Evolutionary conservation across 2,797 vertebrate species (phyloP).

Genomic region (Trematomus bernacchii): DNA sequence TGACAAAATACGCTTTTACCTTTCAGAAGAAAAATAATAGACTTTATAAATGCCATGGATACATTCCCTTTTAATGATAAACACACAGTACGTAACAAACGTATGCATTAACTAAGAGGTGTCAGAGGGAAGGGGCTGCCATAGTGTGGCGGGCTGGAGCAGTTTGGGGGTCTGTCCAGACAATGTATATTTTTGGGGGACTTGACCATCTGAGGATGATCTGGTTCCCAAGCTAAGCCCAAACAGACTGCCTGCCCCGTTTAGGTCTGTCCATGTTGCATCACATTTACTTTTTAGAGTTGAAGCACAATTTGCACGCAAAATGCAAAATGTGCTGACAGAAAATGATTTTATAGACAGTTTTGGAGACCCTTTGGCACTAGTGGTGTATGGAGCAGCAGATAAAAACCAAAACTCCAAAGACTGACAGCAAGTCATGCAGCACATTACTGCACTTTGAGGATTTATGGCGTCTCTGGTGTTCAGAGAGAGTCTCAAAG

Average conservation of each 20-base stretch:
- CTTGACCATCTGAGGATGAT: no score
- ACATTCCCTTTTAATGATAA: no score
- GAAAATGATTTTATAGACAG: background rate
- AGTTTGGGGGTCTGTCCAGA: no score
- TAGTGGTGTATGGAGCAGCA: background rate
- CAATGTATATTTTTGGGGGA: no score
- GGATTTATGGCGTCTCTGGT: background rate
- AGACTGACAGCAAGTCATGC: conserved; percentile 10
- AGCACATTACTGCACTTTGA: background rate
- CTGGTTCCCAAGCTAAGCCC: no score
- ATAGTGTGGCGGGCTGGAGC: no score
- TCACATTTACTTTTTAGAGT: background rate
- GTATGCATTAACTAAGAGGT: no score
- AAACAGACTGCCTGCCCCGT: no score
- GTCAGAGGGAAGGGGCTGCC: no score
- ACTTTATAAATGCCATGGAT: no score
- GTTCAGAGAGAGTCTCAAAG: conserved; percentile 2
- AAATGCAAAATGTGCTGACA: background rate
- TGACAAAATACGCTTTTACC: background rate
- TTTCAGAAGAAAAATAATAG: background rate
- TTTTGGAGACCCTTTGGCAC: background rate
- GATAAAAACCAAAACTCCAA: conserved; percentile 1
- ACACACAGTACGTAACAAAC: no score
- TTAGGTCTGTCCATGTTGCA: background rate
- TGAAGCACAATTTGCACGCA: background rate